phyloP scores from a whole-genome alignment of 2,797 vertebrate genomes.

The Poeciliopsis gracilis region DNA sequence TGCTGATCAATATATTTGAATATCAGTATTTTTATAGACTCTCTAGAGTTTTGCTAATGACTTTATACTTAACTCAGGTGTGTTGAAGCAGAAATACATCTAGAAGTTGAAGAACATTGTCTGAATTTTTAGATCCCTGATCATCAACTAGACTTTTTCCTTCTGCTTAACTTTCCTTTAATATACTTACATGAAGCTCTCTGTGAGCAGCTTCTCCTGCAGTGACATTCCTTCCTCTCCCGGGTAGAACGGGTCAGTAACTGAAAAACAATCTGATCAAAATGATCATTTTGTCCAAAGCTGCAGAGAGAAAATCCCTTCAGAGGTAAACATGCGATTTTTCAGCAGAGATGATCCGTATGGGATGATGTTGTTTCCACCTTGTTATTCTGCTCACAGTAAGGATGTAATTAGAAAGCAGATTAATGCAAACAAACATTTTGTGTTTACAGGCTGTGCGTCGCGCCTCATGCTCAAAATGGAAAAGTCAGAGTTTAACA shows the following conservation, averaged over 20 bases:
- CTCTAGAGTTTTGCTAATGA: too few relatives aligned
- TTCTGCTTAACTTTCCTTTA: neutral
- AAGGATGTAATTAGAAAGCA: slow-evolving; percentile 63
- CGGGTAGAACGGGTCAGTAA: neutral
- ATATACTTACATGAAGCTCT: neutral
- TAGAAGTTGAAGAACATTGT: too few relatives aligned
- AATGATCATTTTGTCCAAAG: neutral
- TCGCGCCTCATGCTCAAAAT: slow-evolving; percentile 67
- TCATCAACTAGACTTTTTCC: neutral
- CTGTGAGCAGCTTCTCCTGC: neutral
- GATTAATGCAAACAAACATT: slow-evolving; percentile 66
- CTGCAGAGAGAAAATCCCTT: neutral
- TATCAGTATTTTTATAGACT: neutral
- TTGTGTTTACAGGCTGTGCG: slow-evolving; percentile 70
- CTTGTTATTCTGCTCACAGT: slow-evolving; percentile 49
- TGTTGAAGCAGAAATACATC: neutral
- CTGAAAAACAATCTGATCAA: neutral
- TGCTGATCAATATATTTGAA: neutral
- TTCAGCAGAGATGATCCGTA: neutral
- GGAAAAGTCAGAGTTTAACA: slow-evolving; percentile 46
- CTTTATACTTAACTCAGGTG: neutral
- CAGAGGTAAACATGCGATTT: neutral
- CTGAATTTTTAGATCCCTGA: neutral
- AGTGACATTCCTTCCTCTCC: neutral
- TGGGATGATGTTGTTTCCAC: slow-evolving; percentile 12